These are phyloP conservation scores for Mus musculus DNA, from an alignment of 2,113 vertebrate genomes.

Conservation along the genomic window DNA sequence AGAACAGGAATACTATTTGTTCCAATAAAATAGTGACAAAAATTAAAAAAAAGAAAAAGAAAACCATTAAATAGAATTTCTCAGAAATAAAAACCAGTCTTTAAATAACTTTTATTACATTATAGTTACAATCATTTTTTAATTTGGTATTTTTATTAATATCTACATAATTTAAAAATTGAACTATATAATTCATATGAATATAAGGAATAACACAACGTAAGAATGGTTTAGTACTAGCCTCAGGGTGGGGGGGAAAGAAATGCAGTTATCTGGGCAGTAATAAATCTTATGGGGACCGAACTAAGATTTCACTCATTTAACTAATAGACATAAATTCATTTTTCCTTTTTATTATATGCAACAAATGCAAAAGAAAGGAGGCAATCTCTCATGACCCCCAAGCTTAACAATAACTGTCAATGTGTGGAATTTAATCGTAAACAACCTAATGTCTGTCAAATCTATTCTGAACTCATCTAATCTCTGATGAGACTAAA, in stretches of 20 bases:
- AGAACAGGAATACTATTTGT: too few species aligned
- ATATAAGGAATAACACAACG: background rate
- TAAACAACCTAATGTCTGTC: background rate
- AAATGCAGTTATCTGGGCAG: conserved; percentile 16
- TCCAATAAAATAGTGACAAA: too few species aligned
- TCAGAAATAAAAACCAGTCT: background rate
- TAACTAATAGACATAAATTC: background rate
- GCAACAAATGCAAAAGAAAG: background rate
- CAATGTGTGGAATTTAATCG: background rate
- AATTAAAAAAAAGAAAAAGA: background rate
- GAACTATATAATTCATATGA: background rate
- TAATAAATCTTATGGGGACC: conserved; percentile 28
- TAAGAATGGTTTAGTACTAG: background rate
- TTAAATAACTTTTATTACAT: background rate
- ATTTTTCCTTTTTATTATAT: conserved; percentile 29
- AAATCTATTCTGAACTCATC: background rate
- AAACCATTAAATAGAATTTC: background rate
- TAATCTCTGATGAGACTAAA: background rate
- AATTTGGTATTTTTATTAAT: background rate
- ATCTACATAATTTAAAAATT: background rate
- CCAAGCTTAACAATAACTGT: background rate
- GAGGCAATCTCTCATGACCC: background rate
- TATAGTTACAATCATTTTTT: background rate
- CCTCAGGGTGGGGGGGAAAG: background rate
- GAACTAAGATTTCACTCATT: conserved; percentile 37